Evolutionary conservation across 2,797 vertebrate genomes (phyloP).

Genomic region (Onychomys torridus): DNA sequence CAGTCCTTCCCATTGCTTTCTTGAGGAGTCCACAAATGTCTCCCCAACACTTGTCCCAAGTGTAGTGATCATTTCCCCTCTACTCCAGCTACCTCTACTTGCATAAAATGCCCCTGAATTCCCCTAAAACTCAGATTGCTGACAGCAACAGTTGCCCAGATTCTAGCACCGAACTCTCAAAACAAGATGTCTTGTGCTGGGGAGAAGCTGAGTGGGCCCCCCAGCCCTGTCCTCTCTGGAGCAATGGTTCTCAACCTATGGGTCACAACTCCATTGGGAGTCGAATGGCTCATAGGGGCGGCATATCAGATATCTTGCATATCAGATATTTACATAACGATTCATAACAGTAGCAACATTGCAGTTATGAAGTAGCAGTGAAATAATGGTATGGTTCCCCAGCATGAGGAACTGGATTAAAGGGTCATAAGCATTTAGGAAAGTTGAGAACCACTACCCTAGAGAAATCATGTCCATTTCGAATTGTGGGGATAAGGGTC

Average conservation of each 20-base stretch:
- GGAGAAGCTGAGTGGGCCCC: neutral
- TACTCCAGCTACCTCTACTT: neutral
- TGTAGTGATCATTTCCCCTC: neutral
- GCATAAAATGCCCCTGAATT: neutral
- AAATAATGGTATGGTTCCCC: neutral
- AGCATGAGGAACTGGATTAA: neutral
- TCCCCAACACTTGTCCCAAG: neutral
- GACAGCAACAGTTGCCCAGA: neutral
- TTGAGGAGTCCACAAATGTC: neutral
- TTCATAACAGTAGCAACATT: neutral
- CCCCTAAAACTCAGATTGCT: constrained; percentile 25
- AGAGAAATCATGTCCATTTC: neutral
- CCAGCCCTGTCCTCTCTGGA: neutral
- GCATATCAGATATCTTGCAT: neutral
- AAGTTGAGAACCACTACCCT: neutral
- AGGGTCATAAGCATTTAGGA: neutral
- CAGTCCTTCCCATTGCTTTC: too few species aligned
- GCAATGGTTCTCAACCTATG: neutral
- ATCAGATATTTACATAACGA: neutral
- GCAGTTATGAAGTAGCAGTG: neutral
- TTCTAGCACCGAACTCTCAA: neutral
- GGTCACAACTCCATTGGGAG: neutral
- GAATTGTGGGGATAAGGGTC: neutral
- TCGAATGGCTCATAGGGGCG: neutral
- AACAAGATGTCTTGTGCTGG: neutral